A percentile compares a stretch with the other conserved stretches of the same genome.
Evolutionary conservation across 2,113 vertebrate species (phyloP).

Genomic region (Dasyprocta punctata): DNA sequence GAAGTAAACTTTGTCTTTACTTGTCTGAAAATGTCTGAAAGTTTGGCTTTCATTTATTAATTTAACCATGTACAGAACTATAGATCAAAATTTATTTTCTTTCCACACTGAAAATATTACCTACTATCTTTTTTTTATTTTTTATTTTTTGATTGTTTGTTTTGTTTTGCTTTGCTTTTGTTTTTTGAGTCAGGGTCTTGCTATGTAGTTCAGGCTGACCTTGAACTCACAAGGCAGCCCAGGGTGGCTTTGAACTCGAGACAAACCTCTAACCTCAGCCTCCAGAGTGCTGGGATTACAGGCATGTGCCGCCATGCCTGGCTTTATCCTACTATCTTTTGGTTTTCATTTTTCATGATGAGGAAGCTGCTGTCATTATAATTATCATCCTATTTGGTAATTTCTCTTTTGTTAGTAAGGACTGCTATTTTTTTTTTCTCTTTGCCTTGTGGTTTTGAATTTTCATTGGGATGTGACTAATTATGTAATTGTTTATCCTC

Average conservation of each 20-base stretch:
- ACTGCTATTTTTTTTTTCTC: not conserved
- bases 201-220: not conserved
- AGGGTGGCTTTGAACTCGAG: not conserved
- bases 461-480: not conserved
- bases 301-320: not conserved
- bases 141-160: not conserved
- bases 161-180: not conserved
- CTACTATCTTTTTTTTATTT: not conserved
- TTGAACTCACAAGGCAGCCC: not conserved
- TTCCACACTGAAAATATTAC: not conserved
- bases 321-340: not conserved
- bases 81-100: constrained; percentile 3
- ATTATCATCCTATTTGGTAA: not conserved
- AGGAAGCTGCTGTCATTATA: not conserved
- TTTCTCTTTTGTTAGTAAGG: not conserved
- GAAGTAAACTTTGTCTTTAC: not conserved
- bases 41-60: not conserved
- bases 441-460: not conserved
- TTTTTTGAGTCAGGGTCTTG: not conserved
- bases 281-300: not conserved
- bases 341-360: not conserved
- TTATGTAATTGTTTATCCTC: not conserved
- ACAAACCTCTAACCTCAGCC: not conserved
- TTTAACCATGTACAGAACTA: not conserved
- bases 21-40: constrained; percentile 15